phyloP scores from a whole-genome alignment of 2,888 invertebrate genomes.

The Lasioglossum villosulum region DNA sequence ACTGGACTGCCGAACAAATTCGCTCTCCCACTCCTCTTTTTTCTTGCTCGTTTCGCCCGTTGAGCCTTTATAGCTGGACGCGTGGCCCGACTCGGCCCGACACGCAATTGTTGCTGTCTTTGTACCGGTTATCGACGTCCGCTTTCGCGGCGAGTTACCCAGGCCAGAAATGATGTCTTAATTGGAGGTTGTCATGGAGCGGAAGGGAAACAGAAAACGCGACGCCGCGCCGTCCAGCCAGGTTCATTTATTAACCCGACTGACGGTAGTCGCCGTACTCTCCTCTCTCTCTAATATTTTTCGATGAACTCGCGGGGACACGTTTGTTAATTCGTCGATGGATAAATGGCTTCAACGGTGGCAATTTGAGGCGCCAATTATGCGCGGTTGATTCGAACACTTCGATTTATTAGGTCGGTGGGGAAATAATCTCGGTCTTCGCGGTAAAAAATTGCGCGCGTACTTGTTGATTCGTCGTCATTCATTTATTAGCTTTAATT shows the following conservation, averaged over 20 bases:
- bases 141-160: conserved; percentile 49
- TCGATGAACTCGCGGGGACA: not conserved
- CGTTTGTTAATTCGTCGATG: not conserved
- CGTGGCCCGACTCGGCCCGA: not conserved
- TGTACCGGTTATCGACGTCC: conserved; percentile 58
- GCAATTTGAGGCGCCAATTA: not conserved
- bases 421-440: not conserved
- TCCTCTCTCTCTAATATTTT: not conserved
- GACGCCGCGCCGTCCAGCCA: conserved; percentile 10
- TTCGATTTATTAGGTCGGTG: not conserved
- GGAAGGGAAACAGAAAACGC: not conserved
- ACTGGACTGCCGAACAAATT: conserved; percentile 47
- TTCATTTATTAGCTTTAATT: not conserved
- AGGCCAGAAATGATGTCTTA: conserved; percentile 47
- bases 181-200: conserved; percentile 25
- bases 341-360: not conserved
- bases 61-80: not conserved
- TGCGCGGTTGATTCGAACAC: not conserved
- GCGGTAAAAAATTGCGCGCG: not conserved
- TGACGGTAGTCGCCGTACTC: conserved; percentile 36
- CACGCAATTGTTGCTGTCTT: conserved; percentile 48
- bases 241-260: conserved; percentile 44
- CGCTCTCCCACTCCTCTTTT: conserved; percentile 26
- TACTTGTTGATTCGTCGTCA: not conserved
- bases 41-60: conserved; percentile 27